Evolutionary conservation across 1,140 invertebrate genomes (phyloP).

Genomic region (Atopsyche davidsoni): DNA sequence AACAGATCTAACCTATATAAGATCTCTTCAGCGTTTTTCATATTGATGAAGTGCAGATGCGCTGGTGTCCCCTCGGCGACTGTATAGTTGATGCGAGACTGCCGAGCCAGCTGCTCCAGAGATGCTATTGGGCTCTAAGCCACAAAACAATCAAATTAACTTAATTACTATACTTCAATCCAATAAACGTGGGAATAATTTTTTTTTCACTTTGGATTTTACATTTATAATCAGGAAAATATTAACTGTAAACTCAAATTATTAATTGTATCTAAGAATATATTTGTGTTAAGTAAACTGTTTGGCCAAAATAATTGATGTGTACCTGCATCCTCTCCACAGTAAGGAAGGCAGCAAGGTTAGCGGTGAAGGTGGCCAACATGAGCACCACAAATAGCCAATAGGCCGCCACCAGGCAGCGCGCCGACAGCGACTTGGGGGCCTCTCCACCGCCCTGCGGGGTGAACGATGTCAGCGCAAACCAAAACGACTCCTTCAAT

Average conservation of each 20-base stretch:
- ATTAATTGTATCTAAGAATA: too few relatives aligned
- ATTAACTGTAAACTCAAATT: too few relatives aligned
- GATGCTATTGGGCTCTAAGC: slow-evolving; percentile 76
- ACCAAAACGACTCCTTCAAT: slow-evolving; percentile 89
- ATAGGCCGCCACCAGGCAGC: slow-evolving; percentile 83
- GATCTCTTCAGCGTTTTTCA: slow-evolving; percentile 85
- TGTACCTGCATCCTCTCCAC: slow-evolving; percentile 89
- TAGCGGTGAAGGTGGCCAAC: slow-evolving; percentile 94
- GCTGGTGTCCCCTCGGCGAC: slow-evolving; percentile 73
- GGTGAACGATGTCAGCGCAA: slow-evolving; percentile 85
- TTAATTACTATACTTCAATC: too few relatives aligned
- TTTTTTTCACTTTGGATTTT: too few relatives aligned
- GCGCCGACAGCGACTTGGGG: slow-evolving; percentile 75
- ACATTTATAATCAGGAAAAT: too few relatives aligned
- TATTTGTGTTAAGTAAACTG: too few relatives aligned
- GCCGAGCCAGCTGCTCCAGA: slow-evolving; percentile 77
- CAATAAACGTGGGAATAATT: too few relatives aligned
- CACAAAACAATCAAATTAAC: too few relatives aligned
- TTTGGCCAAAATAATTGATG: slow-evolving; percentile 2
- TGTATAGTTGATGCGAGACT: slow-evolving; percentile 88
- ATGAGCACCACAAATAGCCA: slow-evolving; percentile 91
- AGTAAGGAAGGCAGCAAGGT: slow-evolving; percentile 92
- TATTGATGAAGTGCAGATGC: slow-evolving; percentile 84
- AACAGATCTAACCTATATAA: slow-evolving; percentile 71
- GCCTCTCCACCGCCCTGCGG: slow-evolving; percentile 85